These are phyloP conservation scores for Sceliomorpha sp. DNA, from an alignment of 2,888 invertebrate genomes.

Conservation along the genomic window DNA sequence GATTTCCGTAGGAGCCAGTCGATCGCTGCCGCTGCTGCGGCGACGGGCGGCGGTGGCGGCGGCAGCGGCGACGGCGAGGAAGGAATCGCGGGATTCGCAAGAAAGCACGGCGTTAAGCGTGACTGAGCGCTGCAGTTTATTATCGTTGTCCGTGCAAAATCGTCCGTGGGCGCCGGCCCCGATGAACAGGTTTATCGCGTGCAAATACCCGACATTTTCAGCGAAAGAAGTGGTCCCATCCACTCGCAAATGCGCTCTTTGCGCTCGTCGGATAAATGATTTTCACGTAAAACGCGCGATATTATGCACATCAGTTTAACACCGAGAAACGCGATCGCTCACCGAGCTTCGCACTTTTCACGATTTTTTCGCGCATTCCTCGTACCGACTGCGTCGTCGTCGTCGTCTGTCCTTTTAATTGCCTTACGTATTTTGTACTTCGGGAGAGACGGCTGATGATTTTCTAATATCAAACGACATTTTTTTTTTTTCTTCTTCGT, in stretches of 20 bases:
- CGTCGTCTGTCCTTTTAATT: no score
- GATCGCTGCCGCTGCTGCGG: constrained; percentile 32
- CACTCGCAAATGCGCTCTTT: constrained; percentile 15
- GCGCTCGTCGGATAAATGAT: constrained; percentile 35
- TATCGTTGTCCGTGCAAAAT: constrained; percentile 48
- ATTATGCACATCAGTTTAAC: constrained; percentile 30
- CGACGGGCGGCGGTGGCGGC: no score
- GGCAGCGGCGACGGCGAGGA: no score
- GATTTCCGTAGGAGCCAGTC: constrained; percentile 23
- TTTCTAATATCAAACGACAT: no score
- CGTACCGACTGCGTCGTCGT: neutral
- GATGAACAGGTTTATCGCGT: constrained; percentile 44
- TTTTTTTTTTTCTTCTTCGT: no score
- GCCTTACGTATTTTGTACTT: constrained; percentile 9
- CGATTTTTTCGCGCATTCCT: constrained; percentile 22
- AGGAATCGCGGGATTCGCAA: constrained; percentile 35
- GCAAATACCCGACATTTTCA: constrained; percentile 20
- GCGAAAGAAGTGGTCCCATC: constrained; percentile 18
- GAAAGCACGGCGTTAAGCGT: constrained; percentile 47
- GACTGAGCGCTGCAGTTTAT: constrained; percentile 49
- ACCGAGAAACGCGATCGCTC: constrained; percentile 32
- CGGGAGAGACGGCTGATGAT: no score
- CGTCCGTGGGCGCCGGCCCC: constrained; percentile 31
- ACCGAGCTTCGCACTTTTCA: constrained; percentile 4
- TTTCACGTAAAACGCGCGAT: constrained; percentile 47